Base-by-base conservation (phyloP, 2,888 invertebrate genomes). In the Tridacna crocea region DNA sequence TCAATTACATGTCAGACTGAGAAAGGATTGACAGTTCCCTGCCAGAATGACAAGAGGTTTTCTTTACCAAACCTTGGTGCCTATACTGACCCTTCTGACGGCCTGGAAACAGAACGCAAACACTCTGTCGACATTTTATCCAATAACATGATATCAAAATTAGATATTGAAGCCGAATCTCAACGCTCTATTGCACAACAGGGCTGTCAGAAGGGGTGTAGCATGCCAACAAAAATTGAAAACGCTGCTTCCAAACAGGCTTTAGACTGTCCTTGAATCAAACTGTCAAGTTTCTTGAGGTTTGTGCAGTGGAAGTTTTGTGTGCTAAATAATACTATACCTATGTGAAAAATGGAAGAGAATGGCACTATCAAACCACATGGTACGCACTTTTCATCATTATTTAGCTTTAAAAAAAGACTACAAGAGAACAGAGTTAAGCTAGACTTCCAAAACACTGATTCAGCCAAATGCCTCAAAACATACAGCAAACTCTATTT, bases 61-160 rank as follows among this genome's bases (percentile, higher is more conserved):
- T 80, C 83, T 47, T 47, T 85, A 17, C 85, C 85, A n/a, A 80
- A 85, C 72, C 83, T 85, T 61, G 79, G 60, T 73, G 60, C 73
- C 70, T 70, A 51, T 24, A 61, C 61, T 13, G 15, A 70, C 24
- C 22, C n/a, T 15, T 17, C 70, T 51, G 70, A 70, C 24, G 22
- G 26, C 47, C 6, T 24, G 51, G 70, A 70, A 12, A 47, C 48
- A 12, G 70, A 70, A 22, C 70, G 70, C 48, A 70, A 70, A 51
- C 70, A 51, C 47, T 70, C 70, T 0, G 51, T 70, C 51, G 70
- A 70, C 24, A 24, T 70, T 11, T n/a, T 70, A 51, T 51, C 48
- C 3, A 51, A 70, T 24, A 70, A 70, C n/a, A 24, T 70, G 24
- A 70, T 70, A 51, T 70, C 70, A 70, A 70, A 70, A 51, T 70